These are phyloP conservation scores for Stichopus horrens DNA, from an alignment of 53 echinoderm and acorn worm genomes.

Conservation along the genomic window DNA sequence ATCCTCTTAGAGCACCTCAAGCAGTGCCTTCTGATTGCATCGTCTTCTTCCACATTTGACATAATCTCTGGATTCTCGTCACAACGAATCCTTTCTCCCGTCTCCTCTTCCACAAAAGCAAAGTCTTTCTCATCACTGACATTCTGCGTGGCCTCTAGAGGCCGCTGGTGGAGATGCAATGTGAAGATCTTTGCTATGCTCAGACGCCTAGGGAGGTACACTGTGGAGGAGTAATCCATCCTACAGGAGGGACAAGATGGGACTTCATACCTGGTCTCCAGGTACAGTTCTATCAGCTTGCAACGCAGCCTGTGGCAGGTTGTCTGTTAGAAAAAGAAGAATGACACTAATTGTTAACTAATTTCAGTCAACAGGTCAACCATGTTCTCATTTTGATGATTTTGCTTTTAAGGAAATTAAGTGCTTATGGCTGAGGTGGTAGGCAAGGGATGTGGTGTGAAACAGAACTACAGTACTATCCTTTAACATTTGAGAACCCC, in stretches of 20 bases:
- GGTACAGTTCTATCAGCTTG: conserved; percentile 23
- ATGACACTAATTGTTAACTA: too few species aligned
- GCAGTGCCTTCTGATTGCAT: conserved; percentile 6
- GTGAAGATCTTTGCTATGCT: neutral
- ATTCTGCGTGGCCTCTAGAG: conserved; percentile 21
- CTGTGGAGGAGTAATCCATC: neutral
- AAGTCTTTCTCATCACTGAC: neutral
- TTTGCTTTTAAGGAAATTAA: too few species aligned
- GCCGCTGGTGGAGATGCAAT: conserved; percentile 34
- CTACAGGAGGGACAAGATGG: conserved; percentile 14
- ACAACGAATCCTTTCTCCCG: conserved; percentile 1
- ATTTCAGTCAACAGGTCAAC: too few species aligned
- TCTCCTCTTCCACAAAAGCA: conserved; percentile 18
- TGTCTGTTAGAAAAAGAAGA: neutral
- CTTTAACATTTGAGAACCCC: too few species aligned
- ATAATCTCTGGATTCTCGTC: neutral
- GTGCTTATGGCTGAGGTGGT: too few species aligned
- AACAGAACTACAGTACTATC: too few species aligned
- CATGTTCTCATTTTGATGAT: too few species aligned
- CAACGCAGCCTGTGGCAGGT: neutral
- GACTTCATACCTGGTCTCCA: conserved; percentile 8
- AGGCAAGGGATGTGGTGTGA: too few species aligned
- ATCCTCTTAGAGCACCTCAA: conserved; percentile 18
- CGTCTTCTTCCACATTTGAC: neutral
- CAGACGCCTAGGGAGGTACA: neutral